phyloP scores from a whole-genome alignment of 2,888 invertebrate species.

The Epistrophe eligans region DNA sequence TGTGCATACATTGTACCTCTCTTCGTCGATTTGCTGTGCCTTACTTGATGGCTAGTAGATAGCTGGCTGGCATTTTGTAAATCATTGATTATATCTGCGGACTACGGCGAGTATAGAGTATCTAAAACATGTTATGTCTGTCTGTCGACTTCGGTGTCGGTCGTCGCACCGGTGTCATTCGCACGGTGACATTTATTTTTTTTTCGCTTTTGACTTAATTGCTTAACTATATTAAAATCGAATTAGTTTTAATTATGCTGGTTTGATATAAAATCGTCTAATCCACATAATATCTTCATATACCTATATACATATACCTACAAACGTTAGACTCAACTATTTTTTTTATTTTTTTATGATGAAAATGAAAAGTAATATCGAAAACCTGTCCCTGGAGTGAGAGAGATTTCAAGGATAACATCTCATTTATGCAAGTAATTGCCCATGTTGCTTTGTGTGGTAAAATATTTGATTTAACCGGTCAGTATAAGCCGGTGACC shows the following conservation, averaged over 20 bases:
- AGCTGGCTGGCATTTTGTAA: conserved; percentile 16
- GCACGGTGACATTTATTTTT: conserved; percentile 38
- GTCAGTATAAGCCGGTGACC: conserved; percentile 40
- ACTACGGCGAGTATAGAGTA: not conserved
- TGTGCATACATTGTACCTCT: too few relatives aligned
- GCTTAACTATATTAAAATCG: conserved; percentile 20
- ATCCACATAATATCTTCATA: conserved; percentile 28
- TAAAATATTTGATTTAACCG: conserved; percentile 39
- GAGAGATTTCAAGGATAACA: conserved; percentile 70
- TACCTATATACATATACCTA: not conserved
- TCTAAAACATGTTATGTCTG: not conserved
- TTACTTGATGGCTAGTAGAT: conserved; percentile 12
- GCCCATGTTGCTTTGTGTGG: conserved; percentile 48
- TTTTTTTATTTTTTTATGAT: conserved; percentile 40
- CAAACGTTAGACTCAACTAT: conserved; percentile 7
- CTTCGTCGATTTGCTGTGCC: conserved; percentile 25
- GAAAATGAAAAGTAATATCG: conserved; percentile 36
- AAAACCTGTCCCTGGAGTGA: conserved; percentile 62
- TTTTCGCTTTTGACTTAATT: conserved; percentile 11
- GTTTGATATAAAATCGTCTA: conserved; percentile 19
- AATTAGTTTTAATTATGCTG: conserved; percentile 53
- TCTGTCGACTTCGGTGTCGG: too few relatives aligned
- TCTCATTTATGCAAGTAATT: conserved; percentile 54
- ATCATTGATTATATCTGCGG: conserved; percentile 2
- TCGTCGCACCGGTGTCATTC: not conserved